Conservation (phyloP, 2,113 vertebrate species). For the Garra rufa region DNA sequence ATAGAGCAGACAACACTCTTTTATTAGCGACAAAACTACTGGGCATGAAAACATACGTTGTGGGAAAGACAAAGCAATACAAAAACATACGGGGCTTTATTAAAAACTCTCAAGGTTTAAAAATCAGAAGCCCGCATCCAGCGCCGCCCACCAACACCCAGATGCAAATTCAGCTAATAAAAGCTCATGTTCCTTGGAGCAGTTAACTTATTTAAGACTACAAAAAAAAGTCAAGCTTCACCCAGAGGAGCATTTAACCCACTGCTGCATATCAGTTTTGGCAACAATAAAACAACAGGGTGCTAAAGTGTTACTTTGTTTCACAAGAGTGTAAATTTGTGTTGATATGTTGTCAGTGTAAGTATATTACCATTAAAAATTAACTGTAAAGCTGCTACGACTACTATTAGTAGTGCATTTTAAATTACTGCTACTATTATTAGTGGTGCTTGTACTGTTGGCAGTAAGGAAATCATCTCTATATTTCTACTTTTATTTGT, state of each 20-base stretch:
- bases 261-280: slow-evolving; percentile 10
- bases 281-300: slow-evolving; percentile 18
- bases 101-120: slow-evolving; percentile 9
- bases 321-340: background rate
- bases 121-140: background rate
- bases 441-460: background rate
- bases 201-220: background rate
- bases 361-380: background rate
- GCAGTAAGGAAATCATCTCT: background rate
- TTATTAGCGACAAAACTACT: background rate
- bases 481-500: background rate
- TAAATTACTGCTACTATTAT: background rate
- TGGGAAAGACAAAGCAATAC: background rate
- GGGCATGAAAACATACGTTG: background rate
- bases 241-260: background rate
- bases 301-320: background rate
- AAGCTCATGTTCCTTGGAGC: background rate
- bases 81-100: background rate
- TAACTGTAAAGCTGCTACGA: background rate
- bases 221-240: background rate
- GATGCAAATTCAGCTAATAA: slow-evolving; percentile 23
- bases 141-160: background rate
- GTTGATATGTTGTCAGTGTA: background rate
- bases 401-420: background rate
- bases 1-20: background rate